These are phyloP conservation scores for Paedocypris micromegethes DNA, from an alignment of 2,797 vertebrate species.

Conservation along the genomic window DNA sequence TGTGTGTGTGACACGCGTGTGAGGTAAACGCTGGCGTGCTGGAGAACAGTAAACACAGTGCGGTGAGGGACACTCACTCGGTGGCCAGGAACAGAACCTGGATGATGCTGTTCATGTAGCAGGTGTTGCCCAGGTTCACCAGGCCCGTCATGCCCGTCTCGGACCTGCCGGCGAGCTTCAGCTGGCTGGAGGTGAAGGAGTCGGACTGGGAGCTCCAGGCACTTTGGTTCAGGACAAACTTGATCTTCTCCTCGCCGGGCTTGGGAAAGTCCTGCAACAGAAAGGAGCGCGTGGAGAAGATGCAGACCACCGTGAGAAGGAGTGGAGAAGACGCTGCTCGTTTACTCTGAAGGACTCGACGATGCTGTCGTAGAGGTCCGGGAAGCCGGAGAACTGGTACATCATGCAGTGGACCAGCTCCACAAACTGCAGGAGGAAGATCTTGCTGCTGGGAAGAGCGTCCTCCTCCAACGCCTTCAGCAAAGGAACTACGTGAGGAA, in stretches of 20 bases:
- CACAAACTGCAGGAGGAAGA: conserved; percentile 84
- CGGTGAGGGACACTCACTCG: conserved; percentile 76
- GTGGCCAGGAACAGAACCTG: conserved; percentile 98
- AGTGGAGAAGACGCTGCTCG: neutral
- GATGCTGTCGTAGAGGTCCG: conserved; percentile 95
- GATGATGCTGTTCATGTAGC: conserved; percentile 98
- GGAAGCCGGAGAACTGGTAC: conserved; percentile 98
- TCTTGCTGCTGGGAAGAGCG: conserved; percentile 81
- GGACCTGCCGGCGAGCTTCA: conserved; percentile 87
- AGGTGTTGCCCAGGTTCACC: conserved; percentile 95
- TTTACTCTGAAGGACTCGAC: conserved; percentile 91
- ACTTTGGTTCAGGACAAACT: conserved; percentile 91
- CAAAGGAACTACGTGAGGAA: conserved; percentile 83
- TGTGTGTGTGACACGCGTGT: no score
- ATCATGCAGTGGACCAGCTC: conserved; percentile 97
- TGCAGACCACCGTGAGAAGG: no score
- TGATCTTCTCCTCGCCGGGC: conserved; percentile 91
- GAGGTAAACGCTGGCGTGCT: no score
- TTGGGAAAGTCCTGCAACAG: conserved; percentile 82
- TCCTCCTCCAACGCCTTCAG: conserved; percentile 83
- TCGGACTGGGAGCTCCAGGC: conserved; percentile 97
- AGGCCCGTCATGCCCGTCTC: conserved; percentile 97
- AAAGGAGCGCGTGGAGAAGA: neutral
- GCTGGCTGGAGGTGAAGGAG: conserved; percentile 82
- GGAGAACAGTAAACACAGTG: neutral